phyloP scores from a whole-genome alignment of 2,113 vertebrate species.

The Malaclemys terrapin region DNA sequence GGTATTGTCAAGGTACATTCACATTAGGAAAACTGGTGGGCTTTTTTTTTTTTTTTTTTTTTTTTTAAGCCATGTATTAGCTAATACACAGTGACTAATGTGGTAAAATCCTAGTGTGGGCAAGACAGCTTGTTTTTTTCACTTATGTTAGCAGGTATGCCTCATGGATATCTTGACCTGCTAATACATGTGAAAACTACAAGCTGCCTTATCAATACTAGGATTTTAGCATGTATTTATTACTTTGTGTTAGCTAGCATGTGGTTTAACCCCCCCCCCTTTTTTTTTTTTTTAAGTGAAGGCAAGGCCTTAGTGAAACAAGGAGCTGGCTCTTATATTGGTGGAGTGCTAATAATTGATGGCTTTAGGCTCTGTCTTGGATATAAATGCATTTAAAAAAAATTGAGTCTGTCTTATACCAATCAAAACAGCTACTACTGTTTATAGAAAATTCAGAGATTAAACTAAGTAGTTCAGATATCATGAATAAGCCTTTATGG shows the following conservation, averaged over 20 bases:
- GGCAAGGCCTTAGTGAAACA: not conserved
- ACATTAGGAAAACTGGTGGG: not conserved
- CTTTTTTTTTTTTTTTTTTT: not conserved
- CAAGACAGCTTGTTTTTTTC: too few relatives aligned
- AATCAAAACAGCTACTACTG: not conserved
- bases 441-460: not conserved
- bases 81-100: too few relatives aligned
- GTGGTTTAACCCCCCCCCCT: fast-evolving
- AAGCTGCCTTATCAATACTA: not conserved
- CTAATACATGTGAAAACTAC: not conserved
- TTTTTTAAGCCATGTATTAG: not conserved
- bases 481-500: not conserved
- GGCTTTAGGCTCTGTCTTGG: not conserved
- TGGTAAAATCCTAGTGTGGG: too few relatives aligned
- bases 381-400: not conserved
- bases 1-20: not conserved
- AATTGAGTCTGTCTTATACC: too few relatives aligned
- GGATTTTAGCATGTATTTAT: not conserved
- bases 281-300: not conserved
- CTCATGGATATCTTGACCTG: not conserved
- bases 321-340: not conserved
- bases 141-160: not conserved
- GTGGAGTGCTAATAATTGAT: not conserved
- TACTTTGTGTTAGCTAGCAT: fast-evolving
- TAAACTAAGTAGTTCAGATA: not conserved